phyloP scores from a whole-genome alignment of 2,113 vertebrate genomes.

The Salvelinus sp. region DNA sequence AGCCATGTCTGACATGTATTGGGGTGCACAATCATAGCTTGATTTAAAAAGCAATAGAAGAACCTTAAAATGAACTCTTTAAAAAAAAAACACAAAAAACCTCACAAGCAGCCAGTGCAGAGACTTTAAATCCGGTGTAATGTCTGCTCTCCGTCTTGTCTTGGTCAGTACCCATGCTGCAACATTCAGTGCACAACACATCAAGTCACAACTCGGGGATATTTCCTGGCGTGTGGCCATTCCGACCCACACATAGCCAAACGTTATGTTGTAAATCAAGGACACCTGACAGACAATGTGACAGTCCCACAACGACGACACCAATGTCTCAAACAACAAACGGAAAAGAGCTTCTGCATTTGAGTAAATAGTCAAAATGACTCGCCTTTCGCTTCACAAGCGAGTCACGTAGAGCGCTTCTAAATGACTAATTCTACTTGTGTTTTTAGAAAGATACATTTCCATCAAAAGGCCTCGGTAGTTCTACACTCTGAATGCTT shows the following conservation, averaged over 20 bases:
- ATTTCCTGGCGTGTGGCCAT: neutral
- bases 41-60: too few species aligned
- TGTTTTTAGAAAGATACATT: neutral
- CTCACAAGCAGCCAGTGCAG: too few species aligned
- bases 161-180: too few species aligned
- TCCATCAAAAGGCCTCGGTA: slow-evolving; percentile 14
- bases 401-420: too few species aligned
- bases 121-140: too few species aligned
- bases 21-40: too few species aligned
- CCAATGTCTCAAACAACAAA: neutral
- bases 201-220: slow-evolving; percentile 23
- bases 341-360: neutral
- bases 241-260: slow-evolving; percentile 1
- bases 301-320: neutral
- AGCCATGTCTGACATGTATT: too few species aligned
- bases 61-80: too few species aligned
- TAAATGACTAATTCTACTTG: neutral
- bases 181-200: neutral
- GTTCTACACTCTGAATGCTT: slow-evolving; percentile 25
- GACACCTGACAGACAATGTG: too few species aligned
- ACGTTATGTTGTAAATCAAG: too few species aligned
- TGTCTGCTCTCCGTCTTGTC: too few species aligned
- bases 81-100: too few species aligned
- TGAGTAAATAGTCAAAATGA: neutral
- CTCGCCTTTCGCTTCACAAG: neutral